phyloP scores from a whole-genome alignment of 2,888 invertebrate genomes.

The Disparrhopalites patrizii region DNA sequence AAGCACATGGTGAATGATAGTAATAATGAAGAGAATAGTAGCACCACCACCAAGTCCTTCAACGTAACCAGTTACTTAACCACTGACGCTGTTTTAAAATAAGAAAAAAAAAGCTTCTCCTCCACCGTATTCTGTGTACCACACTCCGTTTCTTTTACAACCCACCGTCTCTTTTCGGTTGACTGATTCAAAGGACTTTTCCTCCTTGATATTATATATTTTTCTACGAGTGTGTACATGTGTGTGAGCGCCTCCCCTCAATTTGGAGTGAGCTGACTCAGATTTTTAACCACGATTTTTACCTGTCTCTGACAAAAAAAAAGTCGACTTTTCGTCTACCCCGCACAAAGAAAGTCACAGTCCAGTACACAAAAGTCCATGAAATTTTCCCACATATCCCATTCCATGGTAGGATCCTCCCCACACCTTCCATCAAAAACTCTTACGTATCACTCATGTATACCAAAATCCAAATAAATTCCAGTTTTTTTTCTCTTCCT shows the following conservation, averaged over 20 bases:
- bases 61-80: constrained; percentile 14
- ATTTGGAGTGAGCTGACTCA: constrained; percentile 30
- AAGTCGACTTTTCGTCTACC: constrained; percentile 10
- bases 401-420: too few species aligned
- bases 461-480: constrained; percentile 5
- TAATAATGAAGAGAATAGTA: constrained; percentile 7
- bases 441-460: background rate
- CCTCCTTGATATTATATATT: too few species aligned
- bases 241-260: background rate
- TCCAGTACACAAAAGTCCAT: constrained; percentile 27
- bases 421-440: background rate
- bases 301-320: constrained; percentile 22
- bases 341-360: constrained; percentile 22
- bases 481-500: background rate
- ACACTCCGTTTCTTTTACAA: too few species aligned
- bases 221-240: too few species aligned
- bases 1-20: constrained; percentile 12
- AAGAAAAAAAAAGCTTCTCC: background rate
- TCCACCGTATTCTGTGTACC: background rate
- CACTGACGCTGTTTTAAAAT: constrained; percentile 13
- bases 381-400: constrained; percentile 20
- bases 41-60: background rate
- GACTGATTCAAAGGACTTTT: constrained; percentile 13
- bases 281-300: constrained; percentile 29
- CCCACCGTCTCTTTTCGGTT: constrained; percentile 11